A percentile compares a stretch with the other conserved stretches of the same genome.
phyloP scores from a whole-genome alignment of 2,888 invertebrate genomes.

The Drosophila neonasuta region DNA sequence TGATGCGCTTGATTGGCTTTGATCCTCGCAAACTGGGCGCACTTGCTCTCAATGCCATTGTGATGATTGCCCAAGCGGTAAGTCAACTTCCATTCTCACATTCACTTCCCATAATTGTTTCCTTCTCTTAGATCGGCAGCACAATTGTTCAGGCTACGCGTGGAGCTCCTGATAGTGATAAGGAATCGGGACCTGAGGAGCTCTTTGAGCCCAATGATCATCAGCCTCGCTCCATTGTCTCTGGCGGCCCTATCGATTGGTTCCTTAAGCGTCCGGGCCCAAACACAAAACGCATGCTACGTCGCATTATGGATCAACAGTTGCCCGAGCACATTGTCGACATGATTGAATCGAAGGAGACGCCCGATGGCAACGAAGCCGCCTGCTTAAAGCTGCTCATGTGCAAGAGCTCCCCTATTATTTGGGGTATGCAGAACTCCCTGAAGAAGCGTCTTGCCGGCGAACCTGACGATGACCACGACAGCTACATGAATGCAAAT shows the following conservation, averaged over 20 bases:
- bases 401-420: slow-evolving; percentile 90
- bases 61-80: slow-evolving; percentile 93
- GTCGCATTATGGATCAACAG: slow-evolving; percentile 85
- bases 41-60: slow-evolving; percentile 90
- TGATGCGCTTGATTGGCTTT: slow-evolving; percentile 88
- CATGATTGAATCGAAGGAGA: slow-evolving; percentile 84
- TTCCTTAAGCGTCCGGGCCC: slow-evolving; percentile 85
- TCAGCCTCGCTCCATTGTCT: slow-evolving; percentile 69
- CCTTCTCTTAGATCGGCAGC: slow-evolving; percentile 68
- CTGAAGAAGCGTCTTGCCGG: slow-evolving; percentile 79
- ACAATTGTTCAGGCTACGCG: slow-evolving; percentile 68
- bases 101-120: background rate
- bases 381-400: slow-evolving; percentile 88
- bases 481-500: slow-evolving; percentile 68
- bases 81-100: slow-evolving; percentile 65
- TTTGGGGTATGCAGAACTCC: slow-evolving; percentile 89
- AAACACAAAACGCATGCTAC: slow-evolving; percentile 83
- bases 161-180: slow-evolving; percentile 14
- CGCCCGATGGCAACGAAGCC: slow-evolving; percentile 84
- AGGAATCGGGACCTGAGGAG: slow-evolving; percentile 67
- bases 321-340: slow-evolving; percentile 86
- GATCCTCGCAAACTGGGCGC: slow-evolving; percentile 90
- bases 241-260: slow-evolving; percentile 84
- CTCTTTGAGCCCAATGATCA: slow-evolving; percentile 62
- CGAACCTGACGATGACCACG: slow-evolving; percentile 59